Evolutionary conservation across 2,888 invertebrate species (phyloP), one percentile per base, ranked within the genome.

Genomic region (Cryptus viduatorius): DNA sequence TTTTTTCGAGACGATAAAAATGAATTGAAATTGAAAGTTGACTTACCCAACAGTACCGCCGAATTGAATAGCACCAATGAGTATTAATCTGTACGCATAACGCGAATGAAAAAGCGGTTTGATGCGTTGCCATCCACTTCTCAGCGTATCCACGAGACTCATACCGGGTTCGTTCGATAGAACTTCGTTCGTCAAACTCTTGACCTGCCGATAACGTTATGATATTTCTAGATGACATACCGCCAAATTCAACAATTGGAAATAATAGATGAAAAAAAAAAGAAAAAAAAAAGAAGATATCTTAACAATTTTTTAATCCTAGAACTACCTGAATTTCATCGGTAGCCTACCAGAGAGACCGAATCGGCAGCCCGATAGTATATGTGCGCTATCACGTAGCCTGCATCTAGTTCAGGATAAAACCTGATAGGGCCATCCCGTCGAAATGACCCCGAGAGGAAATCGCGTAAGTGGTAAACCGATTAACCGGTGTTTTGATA

Each of bases 81-180:
- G 94, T 10, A 96, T 79, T 0, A 97, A 95, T 92, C 96, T 95
- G 10, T 94, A 94, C 7, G 96, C 89, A 89, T 96, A 95, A 0
- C 97, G 97, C 0, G 95, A 94, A 48, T 92, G 94, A 91, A 97
- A 96, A 85, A 97, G 94, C 0, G 97, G 96, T 59, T 94, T 95
- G 67, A 97, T 94, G 92, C 97, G 97, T 0, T 94, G 92, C 89
- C 95, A 94, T 0, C 97, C 97, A 1, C 95, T 95, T 3, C 94
- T 94, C 10, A 97, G 87, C 0, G 95, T 95, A 75, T 95, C 94
- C 29, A 94, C 76, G 3, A 93, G 79, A 44, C 59, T 89, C 50
- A 89, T 88, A 0, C 86, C 88, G 0, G 88, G 24, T 4, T 86
- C 91, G 0, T 94, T 92, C 83, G 94, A 94, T 4, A 87, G 89